Evolutionary conservation across 2,113 vertebrate species (phyloP), one percentile per base, ranked within the genome.

Genomic region (Corythaeola cristata): DNA sequence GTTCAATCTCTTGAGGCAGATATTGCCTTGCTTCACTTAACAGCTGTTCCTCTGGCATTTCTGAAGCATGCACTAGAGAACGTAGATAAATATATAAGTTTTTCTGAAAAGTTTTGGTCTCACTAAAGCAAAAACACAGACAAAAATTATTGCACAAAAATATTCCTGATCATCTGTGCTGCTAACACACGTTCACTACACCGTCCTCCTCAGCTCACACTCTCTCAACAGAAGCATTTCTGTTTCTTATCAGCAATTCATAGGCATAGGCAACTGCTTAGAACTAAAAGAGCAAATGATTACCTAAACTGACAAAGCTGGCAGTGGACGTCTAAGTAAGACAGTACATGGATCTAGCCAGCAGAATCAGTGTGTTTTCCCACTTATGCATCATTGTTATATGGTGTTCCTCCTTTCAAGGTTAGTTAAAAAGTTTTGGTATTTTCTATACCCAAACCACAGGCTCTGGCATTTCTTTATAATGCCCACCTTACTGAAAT

Each of bases 401-500:
- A 37, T 15, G 4, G 2, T 62, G 17, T 73, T 91, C 26, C 12
- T 68, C 44, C 79, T 73, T 79, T 27, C 49, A 76, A 84, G 11
- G 59, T 73, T 75, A 81, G 41, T 77, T 95, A 19, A 45, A 82
- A 73, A 59, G 19, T 28, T 85, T 72, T 73, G 63, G 28, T 64
- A 39, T 93, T 89, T 97, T 97, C 41, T 94, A 44, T 88, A 73
- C 4, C 11, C 58, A 94, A 93, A 90, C 8, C 79, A 82, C 5
- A 3, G 73, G 81, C 63, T 95, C 69, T 55, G 55, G 22, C 12
- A 71, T 88, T 94, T 80, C 21, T 93, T 93, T 67, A 87, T 41
- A 59, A 86, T 35, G 21, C 85, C 59, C 17, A 37, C 64, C 20
- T 26, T 94, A 69, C 52, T 49, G 82, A 96, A 93, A 90, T 56